Percentiles rank a stretch among this genome's conserved stretches.
Evolutionary conservation across 2,113 vertebrate species (phyloP).

Genomic region (Ammodytes dubius): DNA sequence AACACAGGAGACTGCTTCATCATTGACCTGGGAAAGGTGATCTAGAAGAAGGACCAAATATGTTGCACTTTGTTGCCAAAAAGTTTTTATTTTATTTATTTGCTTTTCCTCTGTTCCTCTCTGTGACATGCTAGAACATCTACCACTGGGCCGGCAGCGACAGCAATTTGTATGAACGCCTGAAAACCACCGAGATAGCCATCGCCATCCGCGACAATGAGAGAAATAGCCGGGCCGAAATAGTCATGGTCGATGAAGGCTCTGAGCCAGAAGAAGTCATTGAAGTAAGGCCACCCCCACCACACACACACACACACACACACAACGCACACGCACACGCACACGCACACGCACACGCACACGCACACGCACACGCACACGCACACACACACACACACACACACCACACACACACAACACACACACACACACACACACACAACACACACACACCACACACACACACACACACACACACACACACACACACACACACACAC

Average conservation of each 20-base stretch:
- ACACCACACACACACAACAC: too few species aligned
- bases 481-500: too few species aligned
- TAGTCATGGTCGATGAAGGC: constrained; percentile 74
- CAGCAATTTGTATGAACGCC: constrained; percentile 76
- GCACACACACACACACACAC: too few species aligned
- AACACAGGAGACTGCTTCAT: constrained; percentile 86
- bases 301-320: too few species aligned
- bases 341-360: too few species aligned
- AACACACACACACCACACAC: too few species aligned
- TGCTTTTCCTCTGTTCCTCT: background rate
- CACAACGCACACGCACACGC: too few species aligned
- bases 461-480: too few species aligned
- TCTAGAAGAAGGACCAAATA: background rate
- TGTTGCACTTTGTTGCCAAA: background rate
- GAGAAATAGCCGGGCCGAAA: constrained; percentile 63
- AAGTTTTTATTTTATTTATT: background rate
- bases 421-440: too few species aligned
- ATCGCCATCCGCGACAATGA: constrained; percentile 82
- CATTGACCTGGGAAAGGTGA: constrained; percentile 83
- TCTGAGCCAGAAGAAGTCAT: constrained; percentile 73
- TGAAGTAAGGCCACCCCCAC: constrained; percentile 61
- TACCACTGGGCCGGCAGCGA: constrained; percentile 82
- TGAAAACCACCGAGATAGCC: constrained; percentile 79
- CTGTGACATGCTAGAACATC: constrained; percentile 68
- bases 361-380: too few species aligned